Conservation (phyloP, 2,888 invertebrate species). For the Nephrotoma flavescens region DNA sequence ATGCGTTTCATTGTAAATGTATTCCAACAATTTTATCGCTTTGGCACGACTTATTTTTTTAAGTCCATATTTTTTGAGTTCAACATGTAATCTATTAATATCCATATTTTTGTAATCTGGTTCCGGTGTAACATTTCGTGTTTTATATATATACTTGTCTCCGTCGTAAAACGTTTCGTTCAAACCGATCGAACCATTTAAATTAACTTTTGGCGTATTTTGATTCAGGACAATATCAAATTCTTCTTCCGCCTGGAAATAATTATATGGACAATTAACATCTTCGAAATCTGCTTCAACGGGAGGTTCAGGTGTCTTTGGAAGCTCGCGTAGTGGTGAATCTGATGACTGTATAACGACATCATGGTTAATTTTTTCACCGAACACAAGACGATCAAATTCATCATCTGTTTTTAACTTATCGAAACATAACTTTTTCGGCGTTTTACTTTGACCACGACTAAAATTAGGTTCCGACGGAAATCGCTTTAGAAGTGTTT, state of each 20-base stretch:
- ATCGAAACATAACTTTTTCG: not conserved
- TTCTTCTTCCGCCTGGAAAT: not conserved
- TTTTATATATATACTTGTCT: constrained; percentile 37
- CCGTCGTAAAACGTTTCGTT: constrained; percentile 18
- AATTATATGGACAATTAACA: not conserved
- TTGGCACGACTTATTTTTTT: constrained; percentile 50
- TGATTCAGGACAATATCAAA: not conserved
- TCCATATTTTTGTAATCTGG: constrained; percentile 40
- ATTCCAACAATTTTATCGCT: constrained; percentile 47
- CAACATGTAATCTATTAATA: constrained; percentile 39
- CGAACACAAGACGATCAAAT: not conserved
- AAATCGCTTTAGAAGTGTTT: not conserved
- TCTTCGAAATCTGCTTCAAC: not conserved
- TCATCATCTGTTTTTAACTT: not conserved
- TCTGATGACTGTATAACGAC: not conserved
- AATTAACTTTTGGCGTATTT: not conserved
- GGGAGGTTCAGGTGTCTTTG: not conserved
- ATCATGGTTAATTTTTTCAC: not conserved
- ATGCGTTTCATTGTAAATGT: constrained; percentile 54
- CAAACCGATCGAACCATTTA: not conserved
- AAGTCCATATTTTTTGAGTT: constrained; percentile 47
- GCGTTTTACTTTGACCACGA: not conserved
- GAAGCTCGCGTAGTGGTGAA: not conserved
- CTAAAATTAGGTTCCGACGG: not conserved
- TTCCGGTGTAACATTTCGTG: constrained; percentile 40